Evolutionary conservation across 2,888 invertebrate genomes (phyloP).

Genomic region (Diachrysia chrysitis): DNA sequence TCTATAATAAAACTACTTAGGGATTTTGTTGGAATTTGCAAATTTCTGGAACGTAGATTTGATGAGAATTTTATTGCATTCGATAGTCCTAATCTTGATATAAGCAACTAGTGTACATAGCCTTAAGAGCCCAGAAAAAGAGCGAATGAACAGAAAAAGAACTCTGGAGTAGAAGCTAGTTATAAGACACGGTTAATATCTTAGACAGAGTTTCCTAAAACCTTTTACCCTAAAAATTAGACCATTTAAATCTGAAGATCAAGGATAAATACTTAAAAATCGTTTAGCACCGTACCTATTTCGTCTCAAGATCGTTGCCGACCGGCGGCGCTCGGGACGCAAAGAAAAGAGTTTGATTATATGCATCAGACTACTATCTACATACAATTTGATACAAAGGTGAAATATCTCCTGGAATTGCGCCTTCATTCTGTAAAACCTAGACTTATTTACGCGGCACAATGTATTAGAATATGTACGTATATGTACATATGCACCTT

Average conservation of each 20-base stretch:
- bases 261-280: not conserved
- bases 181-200: too few relatives aligned
- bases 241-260: not conserved
- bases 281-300: not conserved
- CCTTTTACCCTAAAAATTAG: too few relatives aligned
- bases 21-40: too few relatives aligned
- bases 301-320: not conserved
- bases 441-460: not conserved
- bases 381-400: slow-evolving; percentile 4
- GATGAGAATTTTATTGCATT: too few relatives aligned
- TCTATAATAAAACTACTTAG: too few relatives aligned
- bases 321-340: not conserved
- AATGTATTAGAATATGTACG: slow-evolving; percentile 1
- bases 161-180: too few relatives aligned
- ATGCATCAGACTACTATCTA: not conserved
- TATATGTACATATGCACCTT: not conserved
- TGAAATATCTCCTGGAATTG: not conserved
- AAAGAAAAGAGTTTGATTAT: not conserved
- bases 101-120: too few relatives aligned
- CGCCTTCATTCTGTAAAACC: not conserved
- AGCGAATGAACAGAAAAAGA: too few relatives aligned
- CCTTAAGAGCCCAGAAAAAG: too few relatives aligned
- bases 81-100: too few relatives aligned
- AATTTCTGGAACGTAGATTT: too few relatives aligned
- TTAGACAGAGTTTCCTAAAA: too few relatives aligned